A percentile compares a stretch with the other conserved stretches of the same genome.
Conservation (phyloP, 2,113 vertebrate species). For the Urocolius indicus region DNA sequence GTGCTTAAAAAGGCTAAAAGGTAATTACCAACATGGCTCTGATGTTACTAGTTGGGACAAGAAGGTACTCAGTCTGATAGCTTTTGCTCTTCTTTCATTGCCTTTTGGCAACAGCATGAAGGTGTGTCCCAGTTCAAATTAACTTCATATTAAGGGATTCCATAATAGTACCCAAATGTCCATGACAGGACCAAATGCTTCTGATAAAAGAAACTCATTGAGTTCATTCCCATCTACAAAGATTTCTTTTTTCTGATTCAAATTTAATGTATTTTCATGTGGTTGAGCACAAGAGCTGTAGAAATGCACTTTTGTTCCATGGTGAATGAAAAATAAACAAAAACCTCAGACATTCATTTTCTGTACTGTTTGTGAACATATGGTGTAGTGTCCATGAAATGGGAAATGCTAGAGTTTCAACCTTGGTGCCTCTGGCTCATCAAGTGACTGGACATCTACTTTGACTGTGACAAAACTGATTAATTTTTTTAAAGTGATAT, state of each 20-base stretch:
- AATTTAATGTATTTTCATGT: neutral
- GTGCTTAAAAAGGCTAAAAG: neutral
- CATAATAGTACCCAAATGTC: neutral
- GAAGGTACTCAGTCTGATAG: neutral
- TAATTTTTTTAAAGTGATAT: neutral
- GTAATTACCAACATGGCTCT: neutral
- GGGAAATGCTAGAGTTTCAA: neutral
- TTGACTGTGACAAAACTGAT: neutral
- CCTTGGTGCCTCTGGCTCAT: neutral
- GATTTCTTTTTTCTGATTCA: neutral
- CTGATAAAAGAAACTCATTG: neutral
- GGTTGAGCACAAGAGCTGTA: neutral
- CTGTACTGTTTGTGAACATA: neutral
- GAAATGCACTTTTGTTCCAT: neutral
- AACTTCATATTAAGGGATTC: neutral
- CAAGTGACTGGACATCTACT: neutral
- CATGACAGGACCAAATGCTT: neutral
- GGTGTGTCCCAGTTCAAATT: neutral
- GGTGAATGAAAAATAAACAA: neutral
- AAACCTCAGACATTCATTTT: neutral
- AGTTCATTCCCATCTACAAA: neutral
- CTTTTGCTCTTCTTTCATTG: neutral
- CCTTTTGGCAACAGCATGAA: neutral
- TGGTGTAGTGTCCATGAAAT: neutral
- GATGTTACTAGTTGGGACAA: neutral